Evolutionary conservation across 92 coral and sea anemone species (phyloP).

Genomic region (Virgularia gustaviana): DNA sequence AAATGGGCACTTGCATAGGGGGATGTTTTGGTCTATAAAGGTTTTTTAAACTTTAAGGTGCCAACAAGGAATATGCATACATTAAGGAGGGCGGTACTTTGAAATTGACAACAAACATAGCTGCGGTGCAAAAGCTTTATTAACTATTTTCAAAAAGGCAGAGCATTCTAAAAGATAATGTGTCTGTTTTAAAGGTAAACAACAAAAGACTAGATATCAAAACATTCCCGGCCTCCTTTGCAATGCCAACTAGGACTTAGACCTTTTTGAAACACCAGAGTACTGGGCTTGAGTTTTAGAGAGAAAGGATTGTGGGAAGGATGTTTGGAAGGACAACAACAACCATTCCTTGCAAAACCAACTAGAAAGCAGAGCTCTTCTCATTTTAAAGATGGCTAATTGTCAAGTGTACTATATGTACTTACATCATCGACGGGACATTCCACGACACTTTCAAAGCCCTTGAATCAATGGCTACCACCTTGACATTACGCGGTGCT

Average conservation of each 20-base stretch:
- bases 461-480: constrained; percentile 52
- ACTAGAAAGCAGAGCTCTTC: neutral
- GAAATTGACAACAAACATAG: no score
- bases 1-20: neutral
- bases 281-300: neutral
- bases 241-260: no score
- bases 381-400: neutral
- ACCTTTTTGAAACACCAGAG: neutral
- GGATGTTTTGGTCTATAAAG: no score
- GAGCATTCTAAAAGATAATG: no score
- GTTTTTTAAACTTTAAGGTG: no score
- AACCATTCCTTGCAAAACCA: neutral
- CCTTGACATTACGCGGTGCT: constrained; percentile 56
- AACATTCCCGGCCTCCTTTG: no score
- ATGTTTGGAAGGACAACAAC: constrained; percentile 4
- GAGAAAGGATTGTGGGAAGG: neutral
- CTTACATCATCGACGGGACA: constrained; percentile 66
- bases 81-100: no score
- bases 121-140: no score
- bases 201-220: no score
- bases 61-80: no score
- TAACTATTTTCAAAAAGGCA: no score
- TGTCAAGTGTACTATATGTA: neutral
- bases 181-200: no score
- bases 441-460: constrained; percentile 70